A percentile compares a stretch with the other conserved stretches of the same genome.
These are phyloP conservation scores for Malurus cyaneus DNA, from an alignment of 2,113 vertebrate species.

Conservation along the genomic window DNA sequence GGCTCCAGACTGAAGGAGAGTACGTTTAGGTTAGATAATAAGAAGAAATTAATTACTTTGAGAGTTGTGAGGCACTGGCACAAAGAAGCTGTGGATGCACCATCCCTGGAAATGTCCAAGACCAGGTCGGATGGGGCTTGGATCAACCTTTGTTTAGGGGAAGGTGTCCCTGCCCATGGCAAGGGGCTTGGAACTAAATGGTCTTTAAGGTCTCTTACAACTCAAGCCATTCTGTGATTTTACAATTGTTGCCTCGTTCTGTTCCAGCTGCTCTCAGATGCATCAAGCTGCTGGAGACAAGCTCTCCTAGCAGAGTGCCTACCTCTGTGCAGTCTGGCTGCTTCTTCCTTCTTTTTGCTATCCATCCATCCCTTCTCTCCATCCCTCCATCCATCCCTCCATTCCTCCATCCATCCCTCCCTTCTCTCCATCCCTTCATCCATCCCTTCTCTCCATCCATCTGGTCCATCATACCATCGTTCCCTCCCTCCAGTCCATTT, in stretches of 20 bases:
- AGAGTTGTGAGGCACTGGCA: too few species aligned
- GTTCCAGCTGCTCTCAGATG: not conserved
- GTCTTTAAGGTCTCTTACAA: not conserved
- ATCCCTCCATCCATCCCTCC: rapidly evolving
- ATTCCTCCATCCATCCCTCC: rapidly evolving
- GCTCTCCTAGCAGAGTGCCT: rapidly evolving
- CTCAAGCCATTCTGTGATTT: not conserved
- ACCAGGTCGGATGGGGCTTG: not conserved
- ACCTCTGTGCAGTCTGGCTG: rapidly evolving
- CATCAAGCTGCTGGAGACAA: not conserved
- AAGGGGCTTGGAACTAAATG: not conserved
- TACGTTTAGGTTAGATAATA: not conserved
- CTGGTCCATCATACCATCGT: too few species aligned
- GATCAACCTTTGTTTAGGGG: not conserved
- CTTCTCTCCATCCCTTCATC: too few species aligned
- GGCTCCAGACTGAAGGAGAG: not conserved
- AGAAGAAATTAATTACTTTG: not conserved
- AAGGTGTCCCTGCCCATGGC: too few species aligned
- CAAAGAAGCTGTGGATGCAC: not conserved
- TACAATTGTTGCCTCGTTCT: not conserved
- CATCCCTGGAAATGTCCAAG: not conserved
- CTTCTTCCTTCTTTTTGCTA: rapidly evolving
- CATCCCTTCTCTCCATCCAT: too few species aligned
- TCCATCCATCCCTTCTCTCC: rapidly evolving
- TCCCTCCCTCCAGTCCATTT: too few species aligned